phyloP scores from a whole-genome alignment of 2,797 vertebrate genomes.

The Lophotriccus pileatus region DNA sequence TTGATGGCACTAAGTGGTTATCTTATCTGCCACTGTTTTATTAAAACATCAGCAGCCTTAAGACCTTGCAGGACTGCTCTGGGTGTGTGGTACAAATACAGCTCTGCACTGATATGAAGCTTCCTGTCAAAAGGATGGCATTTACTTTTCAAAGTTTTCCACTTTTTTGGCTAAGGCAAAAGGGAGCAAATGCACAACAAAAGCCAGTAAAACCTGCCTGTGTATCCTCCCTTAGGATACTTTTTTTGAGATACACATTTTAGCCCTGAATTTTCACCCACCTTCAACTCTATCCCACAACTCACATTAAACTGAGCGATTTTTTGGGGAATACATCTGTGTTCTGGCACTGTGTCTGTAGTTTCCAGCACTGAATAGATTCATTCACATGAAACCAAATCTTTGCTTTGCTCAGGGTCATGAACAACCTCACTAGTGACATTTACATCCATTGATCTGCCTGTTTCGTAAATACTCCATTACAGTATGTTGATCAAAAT shows the following conservation, averaged over 20 bases:
- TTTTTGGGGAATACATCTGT: background rate
- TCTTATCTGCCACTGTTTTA: background rate
- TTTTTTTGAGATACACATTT: background rate
- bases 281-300: background rate
- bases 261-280: background rate
- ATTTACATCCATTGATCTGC: background rate
- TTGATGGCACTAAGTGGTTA: background rate
- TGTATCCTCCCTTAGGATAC: too few relatives aligned
- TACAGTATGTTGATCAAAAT: background rate
- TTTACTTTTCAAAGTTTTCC: background rate
- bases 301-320: background rate
- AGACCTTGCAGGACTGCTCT: background rate
- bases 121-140: background rate
- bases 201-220: background rate
- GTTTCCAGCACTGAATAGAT: background rate
- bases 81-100: background rate
- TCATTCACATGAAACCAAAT: background rate
- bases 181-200: fast-evolving
- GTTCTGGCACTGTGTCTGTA: background rate
- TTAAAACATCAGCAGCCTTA: background rate
- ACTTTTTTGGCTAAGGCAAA: background rate
- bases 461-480: background rate
- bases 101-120: background rate
- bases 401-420: background rate
- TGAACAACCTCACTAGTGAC: background rate